Conservation (phyloP, 30 jellyfish, hydroid and myxozoan species). For the Aurelia aurita region DNA sequence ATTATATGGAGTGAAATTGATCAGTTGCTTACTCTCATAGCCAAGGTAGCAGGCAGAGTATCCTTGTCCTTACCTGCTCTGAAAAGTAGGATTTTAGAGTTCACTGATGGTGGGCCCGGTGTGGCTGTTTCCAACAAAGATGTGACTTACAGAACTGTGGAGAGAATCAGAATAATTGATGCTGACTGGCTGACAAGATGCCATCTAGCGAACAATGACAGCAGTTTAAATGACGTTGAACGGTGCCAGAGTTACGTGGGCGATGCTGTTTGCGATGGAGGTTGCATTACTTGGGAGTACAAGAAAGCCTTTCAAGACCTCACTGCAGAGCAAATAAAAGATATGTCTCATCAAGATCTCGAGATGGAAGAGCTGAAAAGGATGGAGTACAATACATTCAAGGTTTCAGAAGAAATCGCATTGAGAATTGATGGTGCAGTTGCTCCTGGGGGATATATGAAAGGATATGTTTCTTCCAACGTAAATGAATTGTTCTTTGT, state of each 20-base stretch:
- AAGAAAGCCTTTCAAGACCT: slow-evolving; percentile 10
- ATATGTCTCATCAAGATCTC: slow-evolving; percentile 26
- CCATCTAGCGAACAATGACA: slow-evolving; percentile 36
- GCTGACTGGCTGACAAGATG: slow-evolving; percentile 34
- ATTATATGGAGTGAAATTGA: slow-evolving; percentile 18
- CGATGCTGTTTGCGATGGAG: slow-evolving; percentile 15
- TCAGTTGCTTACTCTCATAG: slow-evolving; percentile 27
- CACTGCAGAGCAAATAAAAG: slow-evolving; percentile 6
- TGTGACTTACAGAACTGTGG: slow-evolving; percentile 29
- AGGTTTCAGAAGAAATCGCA: slow-evolving; percentile 31
- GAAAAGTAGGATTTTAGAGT: slow-evolving; percentile 40
- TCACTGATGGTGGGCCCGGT: slow-evolving; percentile 58
- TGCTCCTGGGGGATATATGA: neutral
- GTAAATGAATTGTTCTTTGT: slow-evolving; percentile 1
- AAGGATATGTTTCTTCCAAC: slow-evolving; percentile 12
- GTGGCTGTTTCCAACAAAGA: slow-evolving; percentile 42
- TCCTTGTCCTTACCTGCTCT: slow-evolving; percentile 31
- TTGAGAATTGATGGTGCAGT: slow-evolving; percentile 33
- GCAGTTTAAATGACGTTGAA: slow-evolving; percentile 42
- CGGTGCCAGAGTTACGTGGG: slow-evolving; percentile 39
- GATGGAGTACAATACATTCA: slow-evolving; percentile 43
- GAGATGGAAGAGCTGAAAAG: slow-evolving; percentile 24
- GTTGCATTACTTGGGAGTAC: slow-evolving; percentile 5
- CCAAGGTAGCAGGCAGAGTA: slow-evolving; percentile 13
- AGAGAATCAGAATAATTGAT: slow-evolving; percentile 27